Percentiles rank a stretch among this genome's conserved stretches.
phyloP scores from a whole-genome alignment of 2,888 invertebrate species.

The Luffia ferchaultella region DNA sequence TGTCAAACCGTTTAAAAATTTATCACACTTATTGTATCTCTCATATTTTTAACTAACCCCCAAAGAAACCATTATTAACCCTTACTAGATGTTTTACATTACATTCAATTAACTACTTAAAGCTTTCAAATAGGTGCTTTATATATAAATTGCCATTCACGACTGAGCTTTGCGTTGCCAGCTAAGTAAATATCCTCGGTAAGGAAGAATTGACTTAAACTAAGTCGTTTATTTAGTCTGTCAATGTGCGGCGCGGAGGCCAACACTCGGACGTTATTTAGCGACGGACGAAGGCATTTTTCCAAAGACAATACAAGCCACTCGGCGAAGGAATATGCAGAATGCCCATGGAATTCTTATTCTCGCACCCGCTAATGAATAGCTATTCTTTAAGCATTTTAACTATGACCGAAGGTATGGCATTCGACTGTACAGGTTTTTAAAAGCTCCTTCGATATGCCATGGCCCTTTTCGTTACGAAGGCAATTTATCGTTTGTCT shows the following conservation, averaged over 20 bases:
- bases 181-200: neutral
- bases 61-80: too few species aligned
- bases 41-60: too few species aligned
- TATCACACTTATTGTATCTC: too few species aligned
- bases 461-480: too few species aligned
- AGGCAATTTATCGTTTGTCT: too few species aligned
- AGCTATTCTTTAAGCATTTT: conserved; percentile 65
- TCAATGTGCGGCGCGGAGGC: neutral
- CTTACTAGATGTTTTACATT: too few species aligned
- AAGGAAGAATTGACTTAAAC: neutral
- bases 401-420: conserved; percentile 63
- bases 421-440: conserved; percentile 60
- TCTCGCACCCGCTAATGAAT: conserved; percentile 66
- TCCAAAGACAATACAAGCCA: conserved; percentile 60
- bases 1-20: too few species aligned
- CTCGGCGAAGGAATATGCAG: conserved; percentile 55
- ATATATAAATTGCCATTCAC: neutral
- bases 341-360: conserved; percentile 61
- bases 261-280: conserved; percentile 43
- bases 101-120: too few species aligned
- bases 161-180: neutral
- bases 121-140: too few species aligned
- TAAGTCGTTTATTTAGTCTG: neutral
- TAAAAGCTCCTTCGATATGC: conserved; percentile 61
- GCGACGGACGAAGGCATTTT: conserved; percentile 51